Base-by-base conservation (phyloP, 2,797 vertebrate species). In the Sebastolobus altivelis region DNA sequence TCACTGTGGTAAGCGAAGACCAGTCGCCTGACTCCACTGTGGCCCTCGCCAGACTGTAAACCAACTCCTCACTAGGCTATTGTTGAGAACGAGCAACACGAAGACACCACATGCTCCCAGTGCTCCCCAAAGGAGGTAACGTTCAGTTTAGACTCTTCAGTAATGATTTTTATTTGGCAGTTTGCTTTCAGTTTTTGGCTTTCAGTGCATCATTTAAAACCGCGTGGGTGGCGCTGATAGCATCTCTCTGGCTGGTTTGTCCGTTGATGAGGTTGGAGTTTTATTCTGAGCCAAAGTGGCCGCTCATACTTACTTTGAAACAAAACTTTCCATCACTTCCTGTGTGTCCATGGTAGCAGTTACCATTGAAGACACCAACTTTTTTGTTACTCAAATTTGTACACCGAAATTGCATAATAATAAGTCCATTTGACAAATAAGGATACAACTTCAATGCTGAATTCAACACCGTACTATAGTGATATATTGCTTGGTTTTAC, bases 31-130 rank as follows among this genome's bases (percentile, higher is more conserved):
- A 87, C 82, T 89, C 65, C 56, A 12, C 78, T n/a, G 71, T 31
- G 75, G 63, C 65, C 71, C 63, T 69, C 8, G 62, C 81, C 88
- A 86, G 81, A 75, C 79, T 90, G 91, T 93, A 94, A 94, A 87
- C 82, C 72, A 83, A 95, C 72, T 79, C 91, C 82, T 91, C 83
- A 90, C 85, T 86, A 5, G 85, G 62, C 89, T 83, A 79, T 93
- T 94, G 90, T 94, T 86, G 81, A 79, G 79, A 62, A 35, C 37
- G 76, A 85, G 86, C 77, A 88, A 90, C 88, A 89, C 67, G 88
- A 89, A 85, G 86, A 89, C 80, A 72, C 87, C 85, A 78, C 81
- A 80, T 86, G 75, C 75, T 87, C 82, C 75, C 77, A 31, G 38
- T 56, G 72, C 75, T 76, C 66, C 38, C 54, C 22, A 1, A 75